Evolutionary conservation across 2,888 invertebrate genomes (phyloP).

Genomic region (Bhutanitis thaidina): DNA sequence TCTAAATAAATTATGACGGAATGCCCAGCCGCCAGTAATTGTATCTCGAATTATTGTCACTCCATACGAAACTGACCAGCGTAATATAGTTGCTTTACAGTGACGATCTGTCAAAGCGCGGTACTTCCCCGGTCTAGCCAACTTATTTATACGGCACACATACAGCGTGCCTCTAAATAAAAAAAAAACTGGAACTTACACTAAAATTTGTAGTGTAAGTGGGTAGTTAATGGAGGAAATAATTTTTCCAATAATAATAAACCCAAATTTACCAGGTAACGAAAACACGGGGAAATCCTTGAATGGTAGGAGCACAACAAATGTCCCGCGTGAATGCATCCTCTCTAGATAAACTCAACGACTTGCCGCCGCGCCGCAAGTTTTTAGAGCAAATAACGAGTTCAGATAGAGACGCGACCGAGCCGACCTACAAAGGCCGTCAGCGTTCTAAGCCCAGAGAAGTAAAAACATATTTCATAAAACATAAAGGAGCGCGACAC

Average conservation of each 20-base stretch:
- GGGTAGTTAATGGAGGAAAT: too few relatives aligned
- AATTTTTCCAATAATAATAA: neutral
- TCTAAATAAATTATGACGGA: too few relatives aligned
- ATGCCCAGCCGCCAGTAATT: too few relatives aligned
- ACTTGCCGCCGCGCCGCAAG: conserved; percentile 12
- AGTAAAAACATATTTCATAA: conserved; percentile 37
- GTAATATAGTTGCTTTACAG: too few relatives aligned
- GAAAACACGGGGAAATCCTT: neutral
- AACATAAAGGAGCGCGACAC: conserved; percentile 30
- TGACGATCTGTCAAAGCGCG: too few relatives aligned
- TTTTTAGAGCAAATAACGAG: conserved; percentile 18
- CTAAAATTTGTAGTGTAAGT: too few relatives aligned
- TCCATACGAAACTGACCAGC: too few relatives aligned
- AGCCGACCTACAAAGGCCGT: conserved; percentile 28
- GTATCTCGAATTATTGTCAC: too few relatives aligned
- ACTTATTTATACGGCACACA: too few relatives aligned
- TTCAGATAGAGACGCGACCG: conserved; percentile 9
- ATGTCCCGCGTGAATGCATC: conserved; percentile 13
- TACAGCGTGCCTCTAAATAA: too few relatives aligned
- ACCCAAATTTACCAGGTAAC: neutral
- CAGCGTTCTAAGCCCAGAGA: conserved; percentile 31
- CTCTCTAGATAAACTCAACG: conserved; percentile 15
- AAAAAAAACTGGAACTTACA: too few relatives aligned
- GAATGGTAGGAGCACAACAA: conserved; percentile 15
- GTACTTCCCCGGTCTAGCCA: too few relatives aligned